A percentile compares a stretch with the other conserved stretches of the same genome.
These are phyloP conservation scores for Oryctes rhinoceros DNA, from an alignment of 1,140 invertebrate genomes.

Conservation along the genomic window DNA sequence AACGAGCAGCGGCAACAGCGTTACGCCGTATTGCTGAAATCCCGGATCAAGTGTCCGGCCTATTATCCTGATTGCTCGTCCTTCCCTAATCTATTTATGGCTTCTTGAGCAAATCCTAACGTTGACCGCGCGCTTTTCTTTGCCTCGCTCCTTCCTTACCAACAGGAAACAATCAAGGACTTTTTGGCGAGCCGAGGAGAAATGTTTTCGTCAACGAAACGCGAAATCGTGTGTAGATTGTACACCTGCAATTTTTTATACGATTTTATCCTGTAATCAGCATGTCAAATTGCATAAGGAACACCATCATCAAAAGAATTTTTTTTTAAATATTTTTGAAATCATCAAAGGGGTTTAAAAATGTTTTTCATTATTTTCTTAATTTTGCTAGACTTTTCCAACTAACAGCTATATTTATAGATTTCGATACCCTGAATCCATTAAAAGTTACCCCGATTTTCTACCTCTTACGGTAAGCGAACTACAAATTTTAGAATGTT, in stretches of 20 bases:
- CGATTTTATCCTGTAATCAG: too few species aligned
- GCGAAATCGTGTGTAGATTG: not conserved
- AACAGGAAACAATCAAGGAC: constrained; percentile 12
- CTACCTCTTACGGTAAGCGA: too few species aligned
- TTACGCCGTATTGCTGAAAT: constrained; percentile 48
- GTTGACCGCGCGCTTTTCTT: constrained; percentile 34
- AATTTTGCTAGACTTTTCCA: not conserved
- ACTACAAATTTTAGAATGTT: too few species aligned
- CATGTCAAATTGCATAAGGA: too few species aligned
- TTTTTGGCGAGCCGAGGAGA: not conserved
- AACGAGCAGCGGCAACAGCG: constrained; percentile 23
- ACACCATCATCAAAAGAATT: too few species aligned
- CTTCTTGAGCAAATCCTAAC: constrained; percentile 42
- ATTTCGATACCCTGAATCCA: too few species aligned
- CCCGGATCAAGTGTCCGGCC: constrained; percentile 57
- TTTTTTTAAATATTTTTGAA: too few species aligned
- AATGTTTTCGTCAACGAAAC: not conserved
- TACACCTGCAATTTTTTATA: not conserved
- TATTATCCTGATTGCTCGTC: constrained; percentile 57
- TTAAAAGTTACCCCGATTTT: too few species aligned
- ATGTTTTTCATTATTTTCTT: too few species aligned
- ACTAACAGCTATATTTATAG: not conserved
- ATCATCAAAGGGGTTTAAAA: too few species aligned
- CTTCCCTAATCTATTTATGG: constrained; percentile 55
- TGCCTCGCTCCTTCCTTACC: not conserved